Evolutionary conservation across 2,113 vertebrate species (phyloP).

Genomic region (Microcebus murinus): DNA sequence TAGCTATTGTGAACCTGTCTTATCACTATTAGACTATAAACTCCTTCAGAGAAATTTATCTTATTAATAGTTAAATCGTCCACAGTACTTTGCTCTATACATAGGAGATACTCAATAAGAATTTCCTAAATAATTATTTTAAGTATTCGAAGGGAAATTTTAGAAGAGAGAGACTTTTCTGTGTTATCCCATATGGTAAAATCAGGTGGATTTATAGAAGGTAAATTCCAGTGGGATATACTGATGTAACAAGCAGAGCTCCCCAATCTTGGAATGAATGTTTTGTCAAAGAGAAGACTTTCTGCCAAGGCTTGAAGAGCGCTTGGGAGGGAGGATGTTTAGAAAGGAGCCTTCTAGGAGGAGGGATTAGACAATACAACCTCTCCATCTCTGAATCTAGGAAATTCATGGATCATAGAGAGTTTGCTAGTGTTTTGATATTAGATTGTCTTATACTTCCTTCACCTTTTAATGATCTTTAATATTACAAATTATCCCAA

Average conservation of each 20-base stretch:
- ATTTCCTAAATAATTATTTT: neutral
- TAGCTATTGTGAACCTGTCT: neutral
- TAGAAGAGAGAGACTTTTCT: neutral
- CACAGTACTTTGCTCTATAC: neutral
- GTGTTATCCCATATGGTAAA: neutral
- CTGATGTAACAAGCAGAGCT: neutral
- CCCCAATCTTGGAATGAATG: neutral
- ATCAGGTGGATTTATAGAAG: neutral
- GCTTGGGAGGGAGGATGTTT: neutral
- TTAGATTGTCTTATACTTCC: neutral
- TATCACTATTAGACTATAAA: neutral
- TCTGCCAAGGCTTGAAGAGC: neutral
- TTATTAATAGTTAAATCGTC: constrained; percentile 13
- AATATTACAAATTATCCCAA: neutral
- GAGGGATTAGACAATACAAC: neutral
- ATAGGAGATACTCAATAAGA: neutral
- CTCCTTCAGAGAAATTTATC: neutral
- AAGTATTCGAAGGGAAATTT: neutral
- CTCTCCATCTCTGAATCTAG: neutral
- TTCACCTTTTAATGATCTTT: neutral
- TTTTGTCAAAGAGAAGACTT: neutral
- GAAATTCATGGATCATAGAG: neutral
- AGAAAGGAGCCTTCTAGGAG: neutral
- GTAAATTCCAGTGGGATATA: neutral
- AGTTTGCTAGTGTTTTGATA: neutral